Percentiles rank a stretch among this genome's conserved stretches.
phyloP scores from a whole-genome alignment of 2,113 vertebrate genomes.

The Solenodon paradoxus region DNA sequence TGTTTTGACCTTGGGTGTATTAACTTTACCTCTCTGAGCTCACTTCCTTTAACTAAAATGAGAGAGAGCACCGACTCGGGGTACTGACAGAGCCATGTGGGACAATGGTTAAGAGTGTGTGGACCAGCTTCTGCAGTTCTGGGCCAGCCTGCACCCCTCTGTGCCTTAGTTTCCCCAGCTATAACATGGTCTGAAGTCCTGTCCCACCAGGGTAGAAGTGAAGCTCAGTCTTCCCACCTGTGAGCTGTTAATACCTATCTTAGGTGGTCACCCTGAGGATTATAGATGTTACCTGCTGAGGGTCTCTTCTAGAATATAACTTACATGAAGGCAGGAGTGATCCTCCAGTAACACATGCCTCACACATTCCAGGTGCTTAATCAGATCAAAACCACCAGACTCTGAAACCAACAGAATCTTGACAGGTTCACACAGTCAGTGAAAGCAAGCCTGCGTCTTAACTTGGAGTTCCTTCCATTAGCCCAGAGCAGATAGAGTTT shows the following conservation, averaged over 20 bases:
- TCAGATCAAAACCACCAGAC: not conserved
- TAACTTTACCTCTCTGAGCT: too few relatives aligned
- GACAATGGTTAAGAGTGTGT: too few relatives aligned
- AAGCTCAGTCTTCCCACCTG: not conserved
- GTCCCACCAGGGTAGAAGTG: not conserved
- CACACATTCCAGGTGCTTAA: not conserved
- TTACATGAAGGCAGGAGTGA: not conserved
- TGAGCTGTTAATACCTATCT: not conserved
- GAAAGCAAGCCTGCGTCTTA: not conserved
- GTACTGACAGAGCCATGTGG: too few relatives aligned
- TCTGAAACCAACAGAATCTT: not conserved
- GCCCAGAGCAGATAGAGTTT: not conserved
- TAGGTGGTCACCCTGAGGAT: accelerated
- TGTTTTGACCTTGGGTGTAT: too few relatives aligned
- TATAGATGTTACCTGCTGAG: not conserved
- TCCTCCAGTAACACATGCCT: not conserved
- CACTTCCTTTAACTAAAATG: too few relatives aligned
- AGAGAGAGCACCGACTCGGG: too few relatives aligned
- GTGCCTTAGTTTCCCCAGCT: too few relatives aligned
- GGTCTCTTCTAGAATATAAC: not conserved
- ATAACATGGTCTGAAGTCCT: not conserved
- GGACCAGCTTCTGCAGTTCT: too few relatives aligned
- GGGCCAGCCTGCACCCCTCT: too few relatives aligned
- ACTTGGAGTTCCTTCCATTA: not conserved
- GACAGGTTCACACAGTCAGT: not conserved